These are phyloP conservation scores for Slavum lentiscoides DNA, from an alignment of 2,888 invertebrate species.

Conservation along the genomic window DNA sequence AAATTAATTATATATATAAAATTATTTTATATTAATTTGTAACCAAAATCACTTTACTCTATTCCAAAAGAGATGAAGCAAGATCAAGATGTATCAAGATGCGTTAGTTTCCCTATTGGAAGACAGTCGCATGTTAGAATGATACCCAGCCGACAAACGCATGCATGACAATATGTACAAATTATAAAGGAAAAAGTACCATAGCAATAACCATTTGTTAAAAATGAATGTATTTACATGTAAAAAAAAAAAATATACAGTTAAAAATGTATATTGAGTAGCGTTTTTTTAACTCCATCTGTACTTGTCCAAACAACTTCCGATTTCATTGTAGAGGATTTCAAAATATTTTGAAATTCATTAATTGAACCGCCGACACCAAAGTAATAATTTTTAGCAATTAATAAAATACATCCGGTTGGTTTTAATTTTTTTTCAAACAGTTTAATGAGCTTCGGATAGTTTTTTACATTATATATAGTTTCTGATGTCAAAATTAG, in stretches of 20 bases:
- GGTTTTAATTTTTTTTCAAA: conserved; percentile 68
- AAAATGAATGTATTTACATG: background rate
- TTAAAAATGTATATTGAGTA: conserved; percentile 48
- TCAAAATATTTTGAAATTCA: conserved; percentile 72
- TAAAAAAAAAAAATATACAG: no score
- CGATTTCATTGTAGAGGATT: conserved; percentile 64
- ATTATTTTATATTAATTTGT: no score
- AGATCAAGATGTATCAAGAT: no score
- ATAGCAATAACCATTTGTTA: background rate
- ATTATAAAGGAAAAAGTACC: no score
- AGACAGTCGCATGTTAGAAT: no score
- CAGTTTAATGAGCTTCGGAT: conserved; percentile 73
- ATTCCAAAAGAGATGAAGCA: no score
- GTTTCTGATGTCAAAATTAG: conserved; percentile 90
- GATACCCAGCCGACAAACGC: no score
- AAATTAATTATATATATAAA: no score
- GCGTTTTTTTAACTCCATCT: conserved; percentile 61
- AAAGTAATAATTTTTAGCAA: conserved; percentile 91
- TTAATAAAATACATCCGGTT: conserved; percentile 67
- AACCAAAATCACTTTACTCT: no score
- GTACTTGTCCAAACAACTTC: conserved; percentile 69
- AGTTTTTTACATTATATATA: conserved; percentile 82
- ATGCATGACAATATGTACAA: no score
- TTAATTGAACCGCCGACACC: conserved; percentile 88
- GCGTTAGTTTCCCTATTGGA: no score